Evolutionary conservation across 2,113 vertebrate genomes (phyloP).

Genomic region (Gila orcuttii): DNA sequence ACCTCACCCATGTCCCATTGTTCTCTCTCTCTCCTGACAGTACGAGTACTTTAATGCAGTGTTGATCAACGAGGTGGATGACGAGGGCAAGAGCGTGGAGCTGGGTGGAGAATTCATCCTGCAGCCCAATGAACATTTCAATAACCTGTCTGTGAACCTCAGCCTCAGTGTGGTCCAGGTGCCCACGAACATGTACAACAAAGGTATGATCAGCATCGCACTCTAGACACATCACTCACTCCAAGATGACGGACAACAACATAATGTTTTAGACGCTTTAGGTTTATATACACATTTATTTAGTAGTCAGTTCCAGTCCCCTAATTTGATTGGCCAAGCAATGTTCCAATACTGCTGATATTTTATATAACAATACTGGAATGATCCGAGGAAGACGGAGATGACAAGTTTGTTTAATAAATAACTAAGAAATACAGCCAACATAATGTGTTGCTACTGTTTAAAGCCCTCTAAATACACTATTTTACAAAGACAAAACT

Average conservation of each 20-base stretch:
- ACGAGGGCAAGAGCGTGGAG: constrained; percentile 90
- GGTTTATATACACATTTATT: neutral
- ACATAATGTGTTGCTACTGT: neutral
- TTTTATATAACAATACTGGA: neutral
- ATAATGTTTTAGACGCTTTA: neutral
- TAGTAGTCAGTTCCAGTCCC: neutral
- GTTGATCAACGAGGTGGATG: constrained; percentile 93
- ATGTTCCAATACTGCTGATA: neutral
- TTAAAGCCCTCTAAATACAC: too few relatives aligned
- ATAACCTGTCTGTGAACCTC: constrained; percentile 96
- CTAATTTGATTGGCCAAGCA: neutral
- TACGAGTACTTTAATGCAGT: constrained; percentile 99
- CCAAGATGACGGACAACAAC: too few relatives aligned
- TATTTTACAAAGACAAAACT: too few relatives aligned
- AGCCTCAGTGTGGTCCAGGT: constrained; percentile 97
- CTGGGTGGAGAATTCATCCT: constrained; percentile 94
- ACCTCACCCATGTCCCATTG: constrained; percentile 10
- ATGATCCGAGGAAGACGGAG: neutral
- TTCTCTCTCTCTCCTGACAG: constrained; percentile 72
- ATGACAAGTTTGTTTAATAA: too few relatives aligned
- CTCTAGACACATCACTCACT: too few relatives aligned
- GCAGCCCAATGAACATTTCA: constrained; percentile 97
- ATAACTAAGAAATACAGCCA: too few relatives aligned
- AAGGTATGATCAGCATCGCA: constrained; percentile 57
- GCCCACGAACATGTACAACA: constrained; percentile 99